Base-by-base conservation (phyloP, 2,113 vertebrate genomes). In the Silurus glanis region DNA sequence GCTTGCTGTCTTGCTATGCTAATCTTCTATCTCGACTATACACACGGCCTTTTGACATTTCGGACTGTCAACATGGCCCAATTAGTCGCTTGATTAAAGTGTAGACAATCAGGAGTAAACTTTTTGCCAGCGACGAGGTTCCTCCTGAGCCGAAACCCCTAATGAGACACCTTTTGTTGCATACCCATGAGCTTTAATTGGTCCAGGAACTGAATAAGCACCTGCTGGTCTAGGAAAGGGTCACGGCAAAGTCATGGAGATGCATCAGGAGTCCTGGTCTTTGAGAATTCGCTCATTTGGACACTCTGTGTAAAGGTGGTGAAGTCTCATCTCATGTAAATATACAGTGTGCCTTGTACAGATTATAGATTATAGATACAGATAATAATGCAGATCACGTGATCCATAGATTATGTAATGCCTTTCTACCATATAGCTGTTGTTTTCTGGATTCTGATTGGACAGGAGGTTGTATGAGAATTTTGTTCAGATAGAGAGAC, bases 101-200 rank as follows among this genome's bases (percentile, higher is more conserved):
- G 53, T 2, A 28, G 84, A 81, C 83, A 83, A 62, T 80, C 66
- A 55, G 82, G 69, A 79, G 49, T 71, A 83, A 85, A 55, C 49
- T 66, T 83, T 84, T 59, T 55, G 45, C 28, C 61, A 49, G 84
- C 23, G 12, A 71, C 16, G 47, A 25, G 58, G 56, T 72, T 83
- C 62, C 53, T 74, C 49, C 53, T 23, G 14, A 72, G 37, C 17
- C 16, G 84, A 62, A 51, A 59, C 59, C 1, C 85, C 80, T 92
- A 92, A 92, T 91, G 91, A 92, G 87, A 55, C 19, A 9, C 64
- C 9, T 88, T 76, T 67, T 80, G 87, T 66, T 88, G 90, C 87
- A 90, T 88, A 86, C 14, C 37, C 88, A 86, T 83, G 82, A 87
- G 89, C 76, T 67, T 83, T 92, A 92, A 93, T 92, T 92, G 89